phyloP scores from a whole-genome alignment of 2,888 invertebrate genomes.

The Drosophila mercatorum region DNA sequence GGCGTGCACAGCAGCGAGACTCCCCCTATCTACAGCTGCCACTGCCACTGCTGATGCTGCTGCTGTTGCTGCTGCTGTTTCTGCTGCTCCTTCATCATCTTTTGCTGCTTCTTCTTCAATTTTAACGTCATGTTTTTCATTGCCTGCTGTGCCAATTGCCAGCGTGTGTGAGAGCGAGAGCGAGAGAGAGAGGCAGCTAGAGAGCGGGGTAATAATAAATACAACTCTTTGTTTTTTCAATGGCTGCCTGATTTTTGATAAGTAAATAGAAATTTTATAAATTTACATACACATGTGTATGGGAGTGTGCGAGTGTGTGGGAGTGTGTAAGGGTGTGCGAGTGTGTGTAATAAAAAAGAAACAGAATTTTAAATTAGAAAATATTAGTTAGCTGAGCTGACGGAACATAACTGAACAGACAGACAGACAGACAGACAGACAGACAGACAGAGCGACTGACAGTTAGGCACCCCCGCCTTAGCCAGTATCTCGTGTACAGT shows the following conservation, averaged over 20 bases:
- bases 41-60: slow-evolving; percentile 18
- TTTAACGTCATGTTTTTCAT: slow-evolving; percentile 45
- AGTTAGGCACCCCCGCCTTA: slow-evolving; percentile 1
- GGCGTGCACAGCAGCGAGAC: slow-evolving; percentile 55
- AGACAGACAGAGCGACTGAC: slow-evolving; percentile 5
- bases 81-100: slow-evolving; percentile 45
- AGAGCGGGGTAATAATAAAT: slow-evolving; percentile 59
- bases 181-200: neutral
- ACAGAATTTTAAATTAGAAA: slow-evolving; percentile 81
- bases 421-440: neutral
- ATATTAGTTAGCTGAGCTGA: slow-evolving; percentile 72
- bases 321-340: neutral
- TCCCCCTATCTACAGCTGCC: slow-evolving; percentile 4
- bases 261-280: slow-evolving; percentile 79
- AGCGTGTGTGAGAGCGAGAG: neutral
- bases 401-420: slow-evolving; percentile 37
- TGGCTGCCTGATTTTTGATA: slow-evolving; percentile 77
- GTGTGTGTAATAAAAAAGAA: slow-evolving; percentile 72
- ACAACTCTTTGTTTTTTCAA: slow-evolving; percentile 73
- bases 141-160: slow-evolving; percentile 45
- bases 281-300: slow-evolving; percentile 62
- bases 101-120: slow-evolving; percentile 48
- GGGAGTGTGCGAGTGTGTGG: slow-evolving; percentile 10
- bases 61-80: too few species aligned
- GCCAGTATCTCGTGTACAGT: slow-evolving; percentile 48